Percentiles rank a stretch among this genome's conserved stretches.
Evolutionary conservation across 2,113 vertebrate species (phyloP).

Genomic region (Eulemur macaco): DNA sequence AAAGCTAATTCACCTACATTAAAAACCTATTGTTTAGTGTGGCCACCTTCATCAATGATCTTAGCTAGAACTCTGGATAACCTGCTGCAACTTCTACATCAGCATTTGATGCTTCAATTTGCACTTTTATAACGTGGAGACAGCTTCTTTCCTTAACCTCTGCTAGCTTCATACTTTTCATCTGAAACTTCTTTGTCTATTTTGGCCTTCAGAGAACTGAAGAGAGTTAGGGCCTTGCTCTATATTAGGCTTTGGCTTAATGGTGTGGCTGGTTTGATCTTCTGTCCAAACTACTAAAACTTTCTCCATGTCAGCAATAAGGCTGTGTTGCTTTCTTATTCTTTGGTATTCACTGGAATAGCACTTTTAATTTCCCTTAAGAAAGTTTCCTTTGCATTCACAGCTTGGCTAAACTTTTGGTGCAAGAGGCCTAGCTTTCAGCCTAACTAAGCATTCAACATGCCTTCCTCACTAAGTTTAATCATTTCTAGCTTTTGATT

Average conservation of each 20-base stretch:
- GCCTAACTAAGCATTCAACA: neutral
- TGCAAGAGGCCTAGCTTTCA: neutral
- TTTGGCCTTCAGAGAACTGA: neutral
- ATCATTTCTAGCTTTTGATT: neutral
- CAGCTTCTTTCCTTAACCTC: neutral
- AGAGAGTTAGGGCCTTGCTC: neutral
- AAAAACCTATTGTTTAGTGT: neutral
- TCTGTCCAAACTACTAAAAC: neutral
- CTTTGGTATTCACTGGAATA: neutral
- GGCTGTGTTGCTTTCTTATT: neutral
- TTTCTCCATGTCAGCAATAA: neutral
- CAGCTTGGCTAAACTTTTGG: neutral
- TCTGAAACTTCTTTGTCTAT: neutral
- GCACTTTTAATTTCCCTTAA: neutral
- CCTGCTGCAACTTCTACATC: neutral
- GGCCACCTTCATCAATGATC: neutral
- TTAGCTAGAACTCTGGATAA: neutral
- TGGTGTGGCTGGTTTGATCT: neutral
- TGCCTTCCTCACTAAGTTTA: neutral
- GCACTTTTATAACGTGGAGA: neutral
- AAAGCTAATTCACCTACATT: neutral
- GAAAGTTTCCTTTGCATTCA: neutral
- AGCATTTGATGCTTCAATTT: neutral
- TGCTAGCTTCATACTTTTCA: neutral
- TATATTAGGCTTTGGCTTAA: neutral